phyloP scores from a whole-genome alignment of 2,888 invertebrate genomes.

The Trissoscelio sp. region DNA sequence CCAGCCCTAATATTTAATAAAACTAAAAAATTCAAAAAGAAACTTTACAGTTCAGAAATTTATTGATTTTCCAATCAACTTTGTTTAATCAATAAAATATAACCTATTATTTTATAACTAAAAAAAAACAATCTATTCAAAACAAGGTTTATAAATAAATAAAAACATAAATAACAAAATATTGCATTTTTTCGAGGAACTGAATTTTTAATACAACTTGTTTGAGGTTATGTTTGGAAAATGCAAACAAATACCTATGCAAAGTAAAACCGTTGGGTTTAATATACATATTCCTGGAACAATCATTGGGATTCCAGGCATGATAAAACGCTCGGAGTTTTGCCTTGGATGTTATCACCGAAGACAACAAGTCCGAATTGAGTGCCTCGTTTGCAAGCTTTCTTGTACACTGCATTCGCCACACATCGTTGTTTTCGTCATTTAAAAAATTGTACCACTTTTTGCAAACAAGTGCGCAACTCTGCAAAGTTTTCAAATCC shows the following conservation, averaged over 20 bases:
- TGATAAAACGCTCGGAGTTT: slow-evolving; percentile 97
- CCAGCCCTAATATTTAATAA: no score
- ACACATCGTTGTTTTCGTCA: slow-evolving; percentile 97
- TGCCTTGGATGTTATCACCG: slow-evolving; percentile 95
- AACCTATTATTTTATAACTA: no score
- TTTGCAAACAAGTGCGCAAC: slow-evolving; percentile 96
- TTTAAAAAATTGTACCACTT: slow-evolving; percentile 94
- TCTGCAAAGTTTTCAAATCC: slow-evolving; percentile 92
- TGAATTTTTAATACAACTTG: no score
- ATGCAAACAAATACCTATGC: slow-evolving; percentile 88
- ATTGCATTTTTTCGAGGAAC: no score
- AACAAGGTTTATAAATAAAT: no score
- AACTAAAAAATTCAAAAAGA: no score
- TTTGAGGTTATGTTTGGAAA: no score
- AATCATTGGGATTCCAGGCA: slow-evolving; percentile 99
- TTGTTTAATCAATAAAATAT: no score
- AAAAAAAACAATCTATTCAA: no score
- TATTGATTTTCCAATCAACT: no score
- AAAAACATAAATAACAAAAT: no score
- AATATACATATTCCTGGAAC: slow-evolving; percentile 98
- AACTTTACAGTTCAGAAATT: no score
- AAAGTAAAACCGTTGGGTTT: slow-evolving; percentile 98
- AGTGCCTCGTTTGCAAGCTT: slow-evolving; percentile 94
- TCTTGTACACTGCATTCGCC: slow-evolving; percentile 94
- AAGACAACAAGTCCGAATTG: slow-evolving; percentile 95